Base-by-base conservation (phyloP, 37 sponge, comb jelly and placozoan species). In the Eunapius fragilis region DNA sequence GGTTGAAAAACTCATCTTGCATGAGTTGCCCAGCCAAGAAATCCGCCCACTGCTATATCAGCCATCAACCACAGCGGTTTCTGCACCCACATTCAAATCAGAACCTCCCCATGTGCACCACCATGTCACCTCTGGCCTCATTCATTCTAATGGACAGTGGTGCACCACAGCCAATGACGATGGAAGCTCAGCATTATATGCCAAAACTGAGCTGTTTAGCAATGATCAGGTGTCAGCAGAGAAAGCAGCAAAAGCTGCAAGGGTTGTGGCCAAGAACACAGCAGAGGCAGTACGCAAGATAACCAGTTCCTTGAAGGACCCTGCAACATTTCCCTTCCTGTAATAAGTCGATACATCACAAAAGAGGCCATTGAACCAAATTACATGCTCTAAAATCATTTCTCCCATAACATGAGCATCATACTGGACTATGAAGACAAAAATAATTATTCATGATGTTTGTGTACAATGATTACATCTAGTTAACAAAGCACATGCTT, bases 191-290 rank as follows among this genome's bases (percentile, higher is more conserved):
- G 41, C 6, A 41, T 6, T 41, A 6, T 6, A 6, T 6, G 6
- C 41, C 6, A 3, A 6, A 41, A 41, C 41, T 41, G 41, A 9
- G 41, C 3, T 41, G 6, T 41, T 41, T 6, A 41, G 41, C 41
- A 41, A 80, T 23, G 67, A 38, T 2, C 37, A 25, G 14, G 81
- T 70, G 23, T 33, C 81, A 27, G 28, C 58, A 69, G 88, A 84
- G 41, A 87, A 68, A 47, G 88, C 71, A 12, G 69, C 32, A 9
- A 67, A 80, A 32, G 84, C 88, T 34, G 92, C 92, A 14, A 31
- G 85, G 38, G 45, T 58, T 45, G 92, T 92, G 31, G 92, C 92
- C 32, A 70, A 75, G n/a, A 88, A 88, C 10, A 92, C 92, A 13
- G 75, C 85, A 28, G 72, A 45, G 2, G 87, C 92, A 26, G 92